A percentile compares a stretch with the other conserved stretches of the same genome.
Conservation (phyloP, 2,113 vertebrate species). For the Hippocampus comes region DNA sequence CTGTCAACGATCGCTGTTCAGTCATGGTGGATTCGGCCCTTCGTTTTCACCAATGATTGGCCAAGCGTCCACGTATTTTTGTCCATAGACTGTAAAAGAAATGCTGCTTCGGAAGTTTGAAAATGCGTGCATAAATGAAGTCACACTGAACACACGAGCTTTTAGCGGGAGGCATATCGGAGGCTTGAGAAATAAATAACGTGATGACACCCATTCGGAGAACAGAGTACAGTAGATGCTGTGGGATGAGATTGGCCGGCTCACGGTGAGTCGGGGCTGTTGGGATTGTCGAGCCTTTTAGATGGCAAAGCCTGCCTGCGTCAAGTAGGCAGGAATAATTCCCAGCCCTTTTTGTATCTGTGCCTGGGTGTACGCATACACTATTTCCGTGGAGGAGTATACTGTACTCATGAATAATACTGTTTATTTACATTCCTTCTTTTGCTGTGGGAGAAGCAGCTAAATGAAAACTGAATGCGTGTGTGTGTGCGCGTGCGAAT, state of each 20-base stretch:
- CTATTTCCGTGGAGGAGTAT: conserved; percentile 18
- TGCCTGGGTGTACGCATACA: background rate
- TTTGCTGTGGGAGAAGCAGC: background rate
- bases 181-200: background rate
- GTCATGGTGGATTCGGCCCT: no score
- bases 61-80: background rate
- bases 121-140: background rate
- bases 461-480: background rate
- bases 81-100: background rate
- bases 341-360: conserved; percentile 5
- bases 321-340: conserved; percentile 22
- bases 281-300: conserved; percentile 15
- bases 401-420: conserved; percentile 17
- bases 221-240: background rate
- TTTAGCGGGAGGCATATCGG: background rate
- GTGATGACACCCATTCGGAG: conserved; percentile 1
- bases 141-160: background rate
- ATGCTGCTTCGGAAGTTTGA: background rate
- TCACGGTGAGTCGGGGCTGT: conserved; percentile 1
- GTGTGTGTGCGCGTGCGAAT: background rate
- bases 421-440: conserved; percentile 9
- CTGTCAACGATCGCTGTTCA: no score
- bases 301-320: conserved; percentile 27
- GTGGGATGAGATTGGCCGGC: background rate
- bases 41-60: no score